Conservation (phyloP, 2,888 invertebrate species). For the Clepsis dumicolana region DNA sequence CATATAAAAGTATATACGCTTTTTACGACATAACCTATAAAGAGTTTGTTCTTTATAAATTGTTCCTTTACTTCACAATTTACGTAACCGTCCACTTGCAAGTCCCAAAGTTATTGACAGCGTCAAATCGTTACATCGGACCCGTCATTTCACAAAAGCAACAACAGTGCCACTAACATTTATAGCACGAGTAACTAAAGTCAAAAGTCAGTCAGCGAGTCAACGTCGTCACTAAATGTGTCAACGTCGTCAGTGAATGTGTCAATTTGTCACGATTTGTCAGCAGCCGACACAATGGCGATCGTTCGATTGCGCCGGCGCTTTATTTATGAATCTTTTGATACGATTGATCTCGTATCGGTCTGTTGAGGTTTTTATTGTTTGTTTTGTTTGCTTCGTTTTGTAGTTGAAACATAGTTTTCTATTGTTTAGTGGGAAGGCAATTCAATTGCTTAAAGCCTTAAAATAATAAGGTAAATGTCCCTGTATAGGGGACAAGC, state of each 20-base stretch:
- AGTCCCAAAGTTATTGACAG: too few relatives aligned
- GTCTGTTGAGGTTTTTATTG: conserved; percentile 5
- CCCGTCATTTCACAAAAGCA: too few relatives aligned
- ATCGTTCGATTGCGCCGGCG: conserved; percentile 60
- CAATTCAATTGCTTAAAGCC: too few relatives aligned
- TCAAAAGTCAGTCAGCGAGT: not conserved
- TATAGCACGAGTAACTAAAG: not conserved
- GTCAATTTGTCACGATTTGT: conserved; percentile 51
- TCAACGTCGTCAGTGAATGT: conserved; percentile 28
- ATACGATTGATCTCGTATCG: conserved; percentile 39
- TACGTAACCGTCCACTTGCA: too few relatives aligned
- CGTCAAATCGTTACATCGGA: too few relatives aligned
- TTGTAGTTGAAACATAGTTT: not conserved
- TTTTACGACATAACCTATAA: too few relatives aligned
- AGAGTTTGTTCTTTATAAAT: too few relatives aligned
- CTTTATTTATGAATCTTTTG: conserved; percentile 60
- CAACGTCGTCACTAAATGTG: conserved; percentile 20
- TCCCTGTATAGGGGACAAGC: too few relatives aligned
- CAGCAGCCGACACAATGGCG: conserved; percentile 48
- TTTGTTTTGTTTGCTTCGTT: not conserved
- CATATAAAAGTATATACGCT: too few relatives aligned
- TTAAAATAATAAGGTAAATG: too few relatives aligned
- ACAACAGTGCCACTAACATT: not conserved
- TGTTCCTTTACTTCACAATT: too few relatives aligned
- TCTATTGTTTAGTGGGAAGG: too few relatives aligned